Evolutionary conservation across 1,140 invertebrate species (phyloP).

Genomic region (Phymastichus coffea): DNA sequence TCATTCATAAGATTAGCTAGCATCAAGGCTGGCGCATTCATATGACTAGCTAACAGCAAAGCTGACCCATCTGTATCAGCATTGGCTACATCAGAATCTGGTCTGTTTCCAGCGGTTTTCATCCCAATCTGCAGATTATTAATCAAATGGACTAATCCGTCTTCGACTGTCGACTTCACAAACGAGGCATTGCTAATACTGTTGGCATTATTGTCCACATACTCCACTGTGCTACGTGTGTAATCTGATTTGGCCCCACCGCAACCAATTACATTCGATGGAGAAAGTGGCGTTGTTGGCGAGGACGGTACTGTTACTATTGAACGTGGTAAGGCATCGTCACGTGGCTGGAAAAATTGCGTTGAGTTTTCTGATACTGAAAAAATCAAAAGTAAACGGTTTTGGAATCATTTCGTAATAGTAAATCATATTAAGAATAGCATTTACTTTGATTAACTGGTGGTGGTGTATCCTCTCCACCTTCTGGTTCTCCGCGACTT

Average conservation of each 20-base stretch:
- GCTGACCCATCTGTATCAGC: conserved; percentile 18
- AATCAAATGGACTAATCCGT: conserved; percentile 41
- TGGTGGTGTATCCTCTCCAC: conserved; percentile 50
- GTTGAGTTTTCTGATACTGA: conserved; percentile 34
- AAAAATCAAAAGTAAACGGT: conserved; percentile 2
- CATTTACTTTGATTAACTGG: conserved; percentile 42
- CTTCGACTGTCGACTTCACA: conserved; percentile 37
- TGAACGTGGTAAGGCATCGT: conserved; percentile 40
- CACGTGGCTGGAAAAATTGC: conserved; percentile 48
- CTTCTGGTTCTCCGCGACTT: conserved; percentile 56
- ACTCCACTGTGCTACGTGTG: conserved; percentile 50
- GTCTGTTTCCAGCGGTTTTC: conserved; percentile 37
- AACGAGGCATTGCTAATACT: conserved; percentile 41
- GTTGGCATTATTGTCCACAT: conserved; percentile 58
- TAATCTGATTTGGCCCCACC: conserved; percentile 50
- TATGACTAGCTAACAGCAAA: conserved; percentile 16
- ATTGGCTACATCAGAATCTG: conserved; percentile 30
- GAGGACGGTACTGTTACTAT: conserved; percentile 37
- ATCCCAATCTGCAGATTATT: conserved; percentile 47
- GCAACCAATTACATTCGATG: conserved; percentile 46
- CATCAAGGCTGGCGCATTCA: conserved; percentile 36
- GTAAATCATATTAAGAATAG: neutral
- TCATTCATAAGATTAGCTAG: conserved; percentile 45
- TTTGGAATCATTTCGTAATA: neutral
- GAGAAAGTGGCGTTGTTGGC: conserved; percentile 38